These are phyloP conservation scores for Charanyca ferruginea DNA, from an alignment of 2,888 invertebrate species.

Conservation along the genomic window DNA sequence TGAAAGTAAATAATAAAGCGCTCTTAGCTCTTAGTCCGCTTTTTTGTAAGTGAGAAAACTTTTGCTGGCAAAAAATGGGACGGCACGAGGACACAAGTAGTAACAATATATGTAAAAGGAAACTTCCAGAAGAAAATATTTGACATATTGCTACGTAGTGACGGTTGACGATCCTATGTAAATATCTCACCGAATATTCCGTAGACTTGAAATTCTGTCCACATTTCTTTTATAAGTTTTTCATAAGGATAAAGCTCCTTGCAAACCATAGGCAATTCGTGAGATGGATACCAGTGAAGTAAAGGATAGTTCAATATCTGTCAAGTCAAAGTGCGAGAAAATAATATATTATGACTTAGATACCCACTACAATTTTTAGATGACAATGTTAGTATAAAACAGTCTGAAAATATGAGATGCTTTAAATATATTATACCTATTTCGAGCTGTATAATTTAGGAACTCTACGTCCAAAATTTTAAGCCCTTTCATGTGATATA, in stretches of 20 bases:
- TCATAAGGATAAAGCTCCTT: slow-evolving; percentile 48
- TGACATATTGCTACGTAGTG: slow-evolving; percentile 62
- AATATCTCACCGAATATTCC: slow-evolving; percentile 57
- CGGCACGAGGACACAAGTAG: slow-evolving; percentile 28
- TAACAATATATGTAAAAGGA: slow-evolving; percentile 62
- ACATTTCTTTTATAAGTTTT: slow-evolving; percentile 56
- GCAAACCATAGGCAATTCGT: slow-evolving; percentile 47
- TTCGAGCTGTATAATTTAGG: not conserved
- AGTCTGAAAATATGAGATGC: not conserved
- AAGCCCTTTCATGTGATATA: not conserved
- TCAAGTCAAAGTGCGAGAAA: slow-evolving; percentile 24
- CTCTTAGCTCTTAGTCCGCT: slow-evolving; percentile 31
- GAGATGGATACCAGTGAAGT: slow-evolving; percentile 46
- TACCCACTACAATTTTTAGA: not conserved
- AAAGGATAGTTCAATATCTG: slow-evolving; percentile 38
- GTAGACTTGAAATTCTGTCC: slow-evolving; percentile 54
- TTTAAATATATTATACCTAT: not conserved
- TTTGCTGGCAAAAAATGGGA: slow-evolving; percentile 21
- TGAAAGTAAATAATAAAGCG: slow-evolving; percentile 39
- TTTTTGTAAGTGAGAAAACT: slow-evolving; percentile 35
- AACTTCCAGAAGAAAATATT: slow-evolving; percentile 53
- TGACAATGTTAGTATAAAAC: not conserved
- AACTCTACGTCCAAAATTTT: not conserved
- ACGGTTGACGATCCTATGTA: slow-evolving; percentile 60
- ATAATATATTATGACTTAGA: not conserved